Conservation (phyloP, 2,797 vertebrate genomes). For the Sebastes kiyomatsui region DNA sequence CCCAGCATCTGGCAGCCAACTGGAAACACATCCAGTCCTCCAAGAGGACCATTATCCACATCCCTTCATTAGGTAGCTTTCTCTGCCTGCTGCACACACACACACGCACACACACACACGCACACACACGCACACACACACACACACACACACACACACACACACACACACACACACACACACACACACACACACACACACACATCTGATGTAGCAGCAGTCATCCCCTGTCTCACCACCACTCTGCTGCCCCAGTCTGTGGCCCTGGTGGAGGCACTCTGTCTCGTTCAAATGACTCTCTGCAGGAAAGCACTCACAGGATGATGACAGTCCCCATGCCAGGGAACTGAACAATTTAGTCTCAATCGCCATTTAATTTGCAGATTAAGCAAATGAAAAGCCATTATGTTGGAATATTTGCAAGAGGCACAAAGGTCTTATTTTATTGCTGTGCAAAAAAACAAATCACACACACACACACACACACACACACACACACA, state of each 20-base stretch:
- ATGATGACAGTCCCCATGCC: constrained; percentile 94
- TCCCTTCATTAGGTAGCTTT: constrained; percentile 97
- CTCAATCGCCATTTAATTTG: constrained; percentile 96
- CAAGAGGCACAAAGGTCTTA: constrained; percentile 91
- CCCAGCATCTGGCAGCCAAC: constrained; percentile 98
- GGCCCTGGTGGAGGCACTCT: constrained; percentile 92
- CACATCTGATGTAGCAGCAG: constrained; percentile 82
- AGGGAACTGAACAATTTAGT: constrained; percentile 87
- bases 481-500: background rate
- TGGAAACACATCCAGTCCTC: constrained; percentile 98
- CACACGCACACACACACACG: constrained; percentile 4
- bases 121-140: background rate
- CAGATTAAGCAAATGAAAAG: constrained; percentile 98
- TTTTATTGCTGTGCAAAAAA: constrained; percentile 51
- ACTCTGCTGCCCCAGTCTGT: constrained; percentile 92
- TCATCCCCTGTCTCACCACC: constrained; percentile 83
- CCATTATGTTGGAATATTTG: constrained; percentile 90
- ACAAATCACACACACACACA: background rate
- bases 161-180: constrained; percentile 22
- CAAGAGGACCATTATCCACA: constrained; percentile 98
- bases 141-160: constrained; percentile 48
- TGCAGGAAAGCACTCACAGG: constrained; percentile 96
- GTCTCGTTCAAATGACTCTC: constrained; percentile 96
- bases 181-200: constrained; percentile 51
- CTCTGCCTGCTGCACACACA: constrained; percentile 55